phyloP scores from a whole-genome alignment of 2,888 invertebrate genomes.

The Chrysina gloriosa region DNA sequence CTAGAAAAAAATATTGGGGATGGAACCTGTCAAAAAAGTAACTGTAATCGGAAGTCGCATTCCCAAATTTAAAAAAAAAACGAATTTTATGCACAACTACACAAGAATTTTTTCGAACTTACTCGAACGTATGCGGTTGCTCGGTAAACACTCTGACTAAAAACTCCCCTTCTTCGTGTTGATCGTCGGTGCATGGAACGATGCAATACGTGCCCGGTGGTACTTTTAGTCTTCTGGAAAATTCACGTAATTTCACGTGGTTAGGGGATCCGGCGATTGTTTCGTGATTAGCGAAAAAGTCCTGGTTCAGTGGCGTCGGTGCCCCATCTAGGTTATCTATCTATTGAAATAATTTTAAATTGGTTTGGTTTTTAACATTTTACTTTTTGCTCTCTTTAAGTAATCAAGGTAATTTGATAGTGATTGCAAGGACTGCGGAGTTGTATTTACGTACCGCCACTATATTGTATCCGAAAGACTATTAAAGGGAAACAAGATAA shows the following conservation, averaged over 20 bases:
- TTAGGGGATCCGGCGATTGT: neutral
- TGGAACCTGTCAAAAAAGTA: neutral
- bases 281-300: neutral
- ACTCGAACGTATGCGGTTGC: conserved; percentile 11
- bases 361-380: too few species aligned
- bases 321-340: neutral
- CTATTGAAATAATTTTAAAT: neutral
- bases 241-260: conserved; percentile 1
- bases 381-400: too few species aligned
- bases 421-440: too few species aligned
- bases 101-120: too few species aligned
- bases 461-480: too few species aligned
- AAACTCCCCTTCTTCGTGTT: conserved; percentile 20
- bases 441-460: too few species aligned
- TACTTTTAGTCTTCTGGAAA: conserved; percentile 4
- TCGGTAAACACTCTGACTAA: conserved; percentile 12
- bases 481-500: too few species aligned
- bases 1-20: too few species aligned
- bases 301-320: neutral
- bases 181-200: conserved; percentile 14
- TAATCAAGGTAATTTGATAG: too few species aligned
- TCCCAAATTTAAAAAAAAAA: too few species aligned
- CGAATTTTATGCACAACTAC: too few species aligned
- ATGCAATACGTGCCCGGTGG: conserved; percentile 20
- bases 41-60: too few species aligned